Percentiles rank a stretch among this genome's conserved stretches.
Conservation (phyloP, 2,888 invertebrate genomes). For the Rhingia rostrata region DNA sequence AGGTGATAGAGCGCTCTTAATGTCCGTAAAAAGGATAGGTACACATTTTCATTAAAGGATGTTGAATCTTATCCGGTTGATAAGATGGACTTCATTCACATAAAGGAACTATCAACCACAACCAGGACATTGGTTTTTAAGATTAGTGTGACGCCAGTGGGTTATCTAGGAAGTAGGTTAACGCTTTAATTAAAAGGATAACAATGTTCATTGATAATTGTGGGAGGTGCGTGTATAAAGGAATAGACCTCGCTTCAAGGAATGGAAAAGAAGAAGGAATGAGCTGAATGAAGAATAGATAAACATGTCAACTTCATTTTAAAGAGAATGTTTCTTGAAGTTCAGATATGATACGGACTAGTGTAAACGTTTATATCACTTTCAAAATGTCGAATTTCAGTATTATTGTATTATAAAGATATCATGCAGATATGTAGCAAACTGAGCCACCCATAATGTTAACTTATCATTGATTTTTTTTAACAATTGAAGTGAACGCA, state of each 20-base stretch:
- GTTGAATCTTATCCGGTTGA: constrained; percentile 68
- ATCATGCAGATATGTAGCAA: no score
- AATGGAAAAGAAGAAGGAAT: background rate
- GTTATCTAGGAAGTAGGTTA: constrained; percentile 68
- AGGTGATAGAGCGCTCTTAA: constrained; percentile 63
- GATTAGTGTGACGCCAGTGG: constrained; percentile 66
- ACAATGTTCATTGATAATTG: constrained; percentile 46
- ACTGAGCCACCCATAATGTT: no score
- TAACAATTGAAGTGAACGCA: no score
- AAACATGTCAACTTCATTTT: no score
- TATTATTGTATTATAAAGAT: no score
- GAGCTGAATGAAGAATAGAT: no score
- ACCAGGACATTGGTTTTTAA: constrained; percentile 49
- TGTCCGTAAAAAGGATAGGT: constrained; percentile 13
- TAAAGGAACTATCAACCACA: constrained; percentile 54
- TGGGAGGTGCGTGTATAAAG: background rate
- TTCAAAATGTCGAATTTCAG: no score
- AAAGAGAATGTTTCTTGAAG: no score
- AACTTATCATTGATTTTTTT: no score
- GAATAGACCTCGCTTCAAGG: background rate
- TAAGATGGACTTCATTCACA: constrained; percentile 28
- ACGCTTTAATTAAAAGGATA: constrained; percentile 74
- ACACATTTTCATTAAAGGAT: constrained; percentile 36
- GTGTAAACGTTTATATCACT: no score
- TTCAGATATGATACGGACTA: no score